Evolutionary conservation across 2,888 invertebrate species (phyloP), one percentile per base, ranked within the genome.

Genomic region (Eristalis tenax): DNA sequence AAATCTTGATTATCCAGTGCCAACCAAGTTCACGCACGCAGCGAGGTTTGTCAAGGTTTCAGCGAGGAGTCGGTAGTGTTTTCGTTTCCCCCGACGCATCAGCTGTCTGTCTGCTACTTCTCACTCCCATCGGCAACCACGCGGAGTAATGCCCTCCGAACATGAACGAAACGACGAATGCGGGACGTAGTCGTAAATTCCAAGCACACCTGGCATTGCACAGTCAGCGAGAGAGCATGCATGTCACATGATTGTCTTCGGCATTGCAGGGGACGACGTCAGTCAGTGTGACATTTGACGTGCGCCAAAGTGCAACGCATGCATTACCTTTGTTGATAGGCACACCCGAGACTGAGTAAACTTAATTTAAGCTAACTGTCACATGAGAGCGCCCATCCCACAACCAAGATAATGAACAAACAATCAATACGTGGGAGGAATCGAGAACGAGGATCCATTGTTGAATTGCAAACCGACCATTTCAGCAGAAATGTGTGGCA

Each of bases 381-480:
- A 64, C 68, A 56, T 56, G 57, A 28, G 38, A 56, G 26, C 23
- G 26, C 22, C 32, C 57, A 65, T 22, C 26, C 10, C 43, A 32
- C 32, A 32, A 5, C 32, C 15, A 11, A 13, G 8, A 2, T 26
- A 50, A 50, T 28, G 65, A 23, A 65, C 13, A 73, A 66, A 75
- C 23, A 75, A 75, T 81, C 81, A 59, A 81, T 81, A 81, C 57
- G 43, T 63, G 18, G 28, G 8, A 18, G 8, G 50, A 43, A 43
- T 43, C 32, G 40, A 43, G 40, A 15, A 43, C 4, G 50, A 8
- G 50, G 8, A 5, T 2, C 18, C 35, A 61, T 43, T 61, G 59
- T 59, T 56, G 68, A 61, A 63, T 73, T 23, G 66, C 32, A 61
- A 40, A 69, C 63, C 74, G 38, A 28, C 74, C 50, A 40, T 43